Evolutionary conservation across 2,888 invertebrate genomes (phyloP).

Genomic region (Eledone cirrhosa): DNA sequence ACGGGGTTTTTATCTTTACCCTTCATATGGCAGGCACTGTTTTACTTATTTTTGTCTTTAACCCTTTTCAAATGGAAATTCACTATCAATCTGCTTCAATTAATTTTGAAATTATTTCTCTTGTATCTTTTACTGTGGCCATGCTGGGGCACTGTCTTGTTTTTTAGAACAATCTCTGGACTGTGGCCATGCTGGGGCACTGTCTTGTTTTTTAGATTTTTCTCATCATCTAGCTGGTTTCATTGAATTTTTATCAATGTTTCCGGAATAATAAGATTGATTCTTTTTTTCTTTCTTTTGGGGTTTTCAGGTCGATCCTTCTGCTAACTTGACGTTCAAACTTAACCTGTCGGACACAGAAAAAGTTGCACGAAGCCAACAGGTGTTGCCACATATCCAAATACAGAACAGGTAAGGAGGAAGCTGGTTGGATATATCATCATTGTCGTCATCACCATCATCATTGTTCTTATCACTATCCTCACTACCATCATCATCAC

Average conservation of each 20-base stretch:
- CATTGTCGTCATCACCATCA: background rate
- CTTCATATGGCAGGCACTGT: too few relatives aligned
- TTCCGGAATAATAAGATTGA: too few relatives aligned
- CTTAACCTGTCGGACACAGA: slow-evolving; percentile 59
- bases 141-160: background rate
- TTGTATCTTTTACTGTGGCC: background rate
- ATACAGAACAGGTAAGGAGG: slow-evolving; percentile 41
- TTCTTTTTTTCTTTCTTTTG: background rate
- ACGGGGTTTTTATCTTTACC: too few relatives aligned
- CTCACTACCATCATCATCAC: too few relatives aligned
- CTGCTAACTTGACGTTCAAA: slow-evolving; percentile 63
- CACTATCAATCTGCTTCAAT: too few relatives aligned
- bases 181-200: slow-evolving; percentile 14
- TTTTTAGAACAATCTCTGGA: background rate
- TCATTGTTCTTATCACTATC: too few relatives aligned
- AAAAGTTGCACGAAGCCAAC: slow-evolving; percentile 57
- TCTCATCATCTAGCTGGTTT: too few relatives aligned
- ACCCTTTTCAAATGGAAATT: too few relatives aligned
- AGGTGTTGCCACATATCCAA: slow-evolving; percentile 57
- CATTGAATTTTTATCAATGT: too few relatives aligned
- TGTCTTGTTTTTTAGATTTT: background rate
- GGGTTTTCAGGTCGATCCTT: slow-evolving; percentile 51
- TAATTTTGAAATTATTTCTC: too few relatives aligned
- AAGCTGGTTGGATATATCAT: background rate
- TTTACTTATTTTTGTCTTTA: too few relatives aligned